Base-by-base conservation (phyloP, 2,888 invertebrate genomes). In the Archips crataeganus region DNA sequence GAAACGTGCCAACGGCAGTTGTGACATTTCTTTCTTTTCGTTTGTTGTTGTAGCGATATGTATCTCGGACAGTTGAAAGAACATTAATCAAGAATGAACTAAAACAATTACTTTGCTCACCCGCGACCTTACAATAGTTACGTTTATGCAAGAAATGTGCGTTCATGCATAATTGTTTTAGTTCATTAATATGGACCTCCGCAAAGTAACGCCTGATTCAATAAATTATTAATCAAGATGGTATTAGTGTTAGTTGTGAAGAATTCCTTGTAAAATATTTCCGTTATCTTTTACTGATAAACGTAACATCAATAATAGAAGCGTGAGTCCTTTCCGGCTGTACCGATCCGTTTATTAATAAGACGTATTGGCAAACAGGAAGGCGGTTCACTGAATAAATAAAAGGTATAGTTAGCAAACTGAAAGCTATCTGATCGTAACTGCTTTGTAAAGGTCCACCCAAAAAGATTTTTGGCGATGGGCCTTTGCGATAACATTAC, bases 41-140 rank as follows among this genome's bases (percentile, higher is more conserved):
- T 85, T 88, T 90, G 85, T 90, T 90, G 87, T 87, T 85, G 80
- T 86, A 80, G 82, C 77, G 79, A 82, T 81, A 80, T 79, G 87
- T 85, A 92, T 87, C 90, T 91, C 92, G 91, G 90, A 86, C 91
- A 89, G 87, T 85, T 93, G 92, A 77, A 89, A 90, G 84, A 93
- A 91, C 86, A 91, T 77, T 6, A 39, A 6, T 23, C 23, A 5
- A 39, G 6, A 39, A n/a, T n/a, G n/a, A n/a, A n/a, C n/a, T n/a
- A n/a, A n/a, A n/a, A n/a, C n/a, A n/a, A n/a, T n/a, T n/a, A n/a
- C n/a, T n/a, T n/a, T n/a, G n/a, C n/a, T n/a, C n/a, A n/a, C n/a
- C n/a, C n/a, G n/a, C n/a, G n/a, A n/a, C n/a, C n/a, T n/a, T n/a
- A n/a, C n/a, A n/a, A n/a, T n/a, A n/a, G n/a, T n/a, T n/a, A n/a